Evolutionary conservation across 1,140 invertebrate genomes (phyloP), one percentile per base, ranked within the genome.

Genomic region (Bombyx mori): DNA sequence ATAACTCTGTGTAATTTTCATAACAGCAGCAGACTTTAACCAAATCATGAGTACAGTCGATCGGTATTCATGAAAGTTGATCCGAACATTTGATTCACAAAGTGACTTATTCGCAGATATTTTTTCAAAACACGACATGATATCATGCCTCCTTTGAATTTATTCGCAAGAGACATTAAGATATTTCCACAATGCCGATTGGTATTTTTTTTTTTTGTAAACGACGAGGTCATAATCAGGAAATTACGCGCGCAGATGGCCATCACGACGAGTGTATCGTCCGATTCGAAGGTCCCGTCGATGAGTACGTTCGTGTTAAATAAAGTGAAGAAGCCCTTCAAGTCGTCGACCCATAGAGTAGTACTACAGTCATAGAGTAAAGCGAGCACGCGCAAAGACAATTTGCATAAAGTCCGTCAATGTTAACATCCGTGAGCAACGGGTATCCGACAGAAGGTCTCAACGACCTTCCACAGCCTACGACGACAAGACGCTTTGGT

Each of bases 401-500:
- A 84, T 80, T 85, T 80, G 77, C 78, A 82, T 82, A 82, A 74
- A 71, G 71, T 68, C 69, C 66, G 68, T 75, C 75, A 77, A 77
- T 80, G 72, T 62, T 73, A 76, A 70, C 65, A 62, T 60, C 62
- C 52, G 71, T 79, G 66, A 68, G 75, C 64, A 71, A 60, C 62
- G 52, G 62, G 49, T 66, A 71, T 60, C 61, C 59, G 62, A 56
- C 51, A 69, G 69, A 80, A 82, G 79, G 79, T 82, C 76, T 73
- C 44, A 49, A 35, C 64, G 73, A 75, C 80, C 82, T 83, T 80
- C 69, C 67, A 46, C 53, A 58, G 59, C 60, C 57, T 53, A 50
- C 56, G 51, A 50, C 56, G 51, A 35, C 26, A 3, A 86, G 77
- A 80, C 73, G 76, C 73, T 82, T 77, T 70, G 72, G 82, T 82